These are phyloP conservation scores for Diadegma fenestrale DNA, from an alignment of 2,888 invertebrate species.

Conservation along the genomic window DNA sequence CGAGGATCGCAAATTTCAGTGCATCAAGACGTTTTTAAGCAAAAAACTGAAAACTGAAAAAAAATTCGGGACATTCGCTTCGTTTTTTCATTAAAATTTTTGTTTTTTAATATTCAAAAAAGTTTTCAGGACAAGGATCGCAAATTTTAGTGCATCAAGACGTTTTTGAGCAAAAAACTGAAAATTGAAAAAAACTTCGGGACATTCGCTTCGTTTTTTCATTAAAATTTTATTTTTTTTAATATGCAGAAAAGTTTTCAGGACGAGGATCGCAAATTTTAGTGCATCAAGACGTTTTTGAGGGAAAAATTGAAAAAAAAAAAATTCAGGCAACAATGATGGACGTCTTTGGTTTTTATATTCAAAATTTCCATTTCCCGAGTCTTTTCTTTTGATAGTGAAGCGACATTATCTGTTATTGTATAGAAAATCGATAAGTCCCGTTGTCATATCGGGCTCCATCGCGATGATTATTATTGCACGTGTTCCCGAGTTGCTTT, in stretches of 20 bases:
- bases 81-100: background rate
- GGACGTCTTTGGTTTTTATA: background rate
- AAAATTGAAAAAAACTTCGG: background rate
- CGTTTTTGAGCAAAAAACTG: too few relatives aligned
- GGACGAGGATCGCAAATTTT: background rate
- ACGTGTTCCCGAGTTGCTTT: slow-evolving; percentile 47
- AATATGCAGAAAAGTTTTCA: background rate
- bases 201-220: background rate
- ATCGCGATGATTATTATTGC: slow-evolving; percentile 41
- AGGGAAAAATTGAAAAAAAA: background rate
- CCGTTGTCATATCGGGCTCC: slow-evolving; percentile 24
- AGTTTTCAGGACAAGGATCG: background rate
- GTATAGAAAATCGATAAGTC: slow-evolving; percentile 59
- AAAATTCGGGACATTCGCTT: background rate
- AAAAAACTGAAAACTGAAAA: background rate
- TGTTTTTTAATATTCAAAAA: background rate
- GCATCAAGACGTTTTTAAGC: background rate
- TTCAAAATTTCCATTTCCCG: background rate
- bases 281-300: background rate
- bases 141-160: background rate
- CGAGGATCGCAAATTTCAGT: background rate
- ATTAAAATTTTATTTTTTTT: background rate
- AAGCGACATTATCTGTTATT: slow-evolving; percentile 36
- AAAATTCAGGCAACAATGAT: background rate
- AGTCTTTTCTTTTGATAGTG: background rate